Percentiles rank a stretch among this genome's conserved stretches.
Evolutionary conservation across 2,888 invertebrate species (phyloP).

Genomic region (Drosophila demipolita): DNA sequence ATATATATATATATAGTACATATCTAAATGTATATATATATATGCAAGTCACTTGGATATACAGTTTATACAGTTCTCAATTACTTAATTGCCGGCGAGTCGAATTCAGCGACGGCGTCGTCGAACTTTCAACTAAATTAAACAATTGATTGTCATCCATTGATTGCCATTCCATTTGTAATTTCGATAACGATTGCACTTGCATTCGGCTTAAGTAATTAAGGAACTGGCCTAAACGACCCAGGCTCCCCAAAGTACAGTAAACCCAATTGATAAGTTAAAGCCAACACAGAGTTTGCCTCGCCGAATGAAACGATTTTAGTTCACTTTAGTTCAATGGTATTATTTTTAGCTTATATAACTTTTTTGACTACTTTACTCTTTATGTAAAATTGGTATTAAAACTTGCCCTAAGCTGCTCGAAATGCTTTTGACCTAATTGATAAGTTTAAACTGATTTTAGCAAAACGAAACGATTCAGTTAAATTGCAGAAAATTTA

Average conservation of each 20-base stretch:
- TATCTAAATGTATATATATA: slow-evolving; percentile 9
- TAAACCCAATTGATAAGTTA: neutral
- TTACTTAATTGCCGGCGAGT: slow-evolving; percentile 67
- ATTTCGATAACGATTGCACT: slow-evolving; percentile 11
- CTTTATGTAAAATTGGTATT: neutral
- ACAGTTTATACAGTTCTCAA: slow-evolving; percentile 56
- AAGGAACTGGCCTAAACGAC: slow-evolving; percentile 15
- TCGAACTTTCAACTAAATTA: slow-evolving; percentile 53
- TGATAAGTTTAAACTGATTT: neutral
- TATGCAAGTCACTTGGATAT: slow-evolving; percentile 23
- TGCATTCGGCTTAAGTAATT: slow-evolving; percentile 11
- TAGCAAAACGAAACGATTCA: neutral
- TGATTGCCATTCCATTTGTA: slow-evolving; percentile 28
- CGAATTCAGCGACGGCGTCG: slow-evolving; percentile 1
- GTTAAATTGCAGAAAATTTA: neutral
- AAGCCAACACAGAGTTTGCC: neutral
- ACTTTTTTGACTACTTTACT: neutral
- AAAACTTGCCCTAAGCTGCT: neutral
- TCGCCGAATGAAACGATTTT: neutral
- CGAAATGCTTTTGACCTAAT: neutral
- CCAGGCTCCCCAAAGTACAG: neutral
- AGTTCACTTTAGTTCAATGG: neutral
- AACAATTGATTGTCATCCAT: slow-evolving; percentile 60
- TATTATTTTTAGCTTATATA: neutral
- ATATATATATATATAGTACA: slow-evolving; percentile 1